Evolutionary conservation across 2,113 vertebrate genomes (phyloP).

Genomic region (Lophochroa leadbeateri): DNA sequence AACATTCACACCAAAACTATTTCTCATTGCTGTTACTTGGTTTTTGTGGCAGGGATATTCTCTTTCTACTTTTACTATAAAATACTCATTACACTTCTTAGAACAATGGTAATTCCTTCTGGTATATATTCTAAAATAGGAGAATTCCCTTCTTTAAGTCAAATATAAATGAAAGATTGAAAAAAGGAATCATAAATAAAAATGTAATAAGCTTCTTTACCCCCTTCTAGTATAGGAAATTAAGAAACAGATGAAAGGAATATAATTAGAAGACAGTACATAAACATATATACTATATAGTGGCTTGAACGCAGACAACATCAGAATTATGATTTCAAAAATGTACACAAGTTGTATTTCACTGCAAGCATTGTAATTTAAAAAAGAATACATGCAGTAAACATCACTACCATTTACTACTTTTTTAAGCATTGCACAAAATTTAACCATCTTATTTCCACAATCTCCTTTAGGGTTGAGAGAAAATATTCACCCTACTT

Average conservation of each 20-base stretch:
- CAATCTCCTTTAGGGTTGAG: neutral
- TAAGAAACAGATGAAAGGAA: neutral
- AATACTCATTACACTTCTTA: neutral
- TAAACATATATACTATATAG: neutral
- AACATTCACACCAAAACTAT: neutral
- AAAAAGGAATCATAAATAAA: neutral
- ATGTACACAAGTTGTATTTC: neutral
- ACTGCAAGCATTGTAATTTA: conserved; percentile 27
- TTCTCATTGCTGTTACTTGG: neutral
- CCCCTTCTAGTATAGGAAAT: neutral
- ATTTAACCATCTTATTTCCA: neutral
- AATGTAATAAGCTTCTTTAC: neutral
- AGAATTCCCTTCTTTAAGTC: conserved; percentile 1
- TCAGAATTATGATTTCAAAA: conserved; percentile 13
- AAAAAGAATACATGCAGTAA: neutral
- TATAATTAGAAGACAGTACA: neutral
- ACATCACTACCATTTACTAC: neutral
- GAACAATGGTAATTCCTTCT: neutral
- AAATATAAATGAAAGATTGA: conserved; percentile 1
- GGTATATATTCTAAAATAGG: neutral
- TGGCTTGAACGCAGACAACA: neutral
- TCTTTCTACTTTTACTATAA: neutral
- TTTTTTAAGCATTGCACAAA: neutral
- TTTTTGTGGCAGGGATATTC: neutral
- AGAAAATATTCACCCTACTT: neutral